Conservation (phyloP, 1,140 invertebrate genomes). For the Drosophila paulistorum region DNA sequence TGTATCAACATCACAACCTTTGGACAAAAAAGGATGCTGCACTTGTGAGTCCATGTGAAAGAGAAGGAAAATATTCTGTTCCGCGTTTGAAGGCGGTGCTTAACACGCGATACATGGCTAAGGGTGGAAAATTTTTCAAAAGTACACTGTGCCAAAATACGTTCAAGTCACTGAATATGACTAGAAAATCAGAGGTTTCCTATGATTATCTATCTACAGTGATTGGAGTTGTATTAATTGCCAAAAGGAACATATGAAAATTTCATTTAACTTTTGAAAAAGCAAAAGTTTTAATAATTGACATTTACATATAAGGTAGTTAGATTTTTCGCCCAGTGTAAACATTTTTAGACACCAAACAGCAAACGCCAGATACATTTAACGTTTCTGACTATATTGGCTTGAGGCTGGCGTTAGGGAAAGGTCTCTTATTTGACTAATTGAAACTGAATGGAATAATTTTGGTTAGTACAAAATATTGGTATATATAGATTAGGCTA, state of each 20-base stretch:
- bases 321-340: neutral
- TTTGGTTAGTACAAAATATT: neutral
- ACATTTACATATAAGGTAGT: no score
- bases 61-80: constrained; percentile 60
- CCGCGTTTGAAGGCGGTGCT: constrained; percentile 64
- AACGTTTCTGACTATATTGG: constrained; percentile 7
- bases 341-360: constrained; percentile 6
- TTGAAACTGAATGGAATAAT: neutral
- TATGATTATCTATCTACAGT: neutral
- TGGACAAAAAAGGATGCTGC: constrained; percentile 66
- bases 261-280: neutral
- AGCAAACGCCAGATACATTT: constrained; percentile 9
- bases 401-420: neutral
- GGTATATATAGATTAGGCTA: neutral
- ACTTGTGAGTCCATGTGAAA: constrained; percentile 51
- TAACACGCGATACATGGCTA: constrained; percentile 46
- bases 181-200: neutral
- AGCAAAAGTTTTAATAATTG: neutral
- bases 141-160: constrained; percentile 42
- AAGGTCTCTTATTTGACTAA: constrained; percentile 3
- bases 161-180: neutral
- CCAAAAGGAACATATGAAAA: neutral
- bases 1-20: constrained; percentile 62
- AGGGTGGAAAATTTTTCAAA: constrained; percentile 62
- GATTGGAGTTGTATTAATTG: neutral